A percentile compares a stretch with the other conserved stretches of the same genome.
Evolutionary conservation across 92 coral and sea anemone species (phyloP).

Genomic region (Epizoanthus illoricatus): DNA sequence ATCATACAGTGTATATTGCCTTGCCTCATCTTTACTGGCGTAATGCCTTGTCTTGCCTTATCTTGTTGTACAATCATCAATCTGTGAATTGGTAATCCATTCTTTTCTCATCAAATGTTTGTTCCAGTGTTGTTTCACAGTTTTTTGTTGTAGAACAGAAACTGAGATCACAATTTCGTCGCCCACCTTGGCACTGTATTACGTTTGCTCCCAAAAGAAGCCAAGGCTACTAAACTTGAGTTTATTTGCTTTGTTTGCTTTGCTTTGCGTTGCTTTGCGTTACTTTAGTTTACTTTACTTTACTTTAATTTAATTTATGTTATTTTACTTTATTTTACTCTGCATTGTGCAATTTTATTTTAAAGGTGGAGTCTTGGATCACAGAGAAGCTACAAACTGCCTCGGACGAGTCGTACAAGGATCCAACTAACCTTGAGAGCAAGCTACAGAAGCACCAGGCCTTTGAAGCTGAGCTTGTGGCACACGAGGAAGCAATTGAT

Average conservation of each 20-base stretch:
- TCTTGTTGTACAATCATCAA: not conserved
- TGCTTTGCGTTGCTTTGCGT: not conserved
- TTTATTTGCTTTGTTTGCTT: not conserved
- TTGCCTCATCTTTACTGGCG: no score
- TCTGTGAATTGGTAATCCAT: no score
- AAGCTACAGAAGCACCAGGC: constrained; percentile 89
- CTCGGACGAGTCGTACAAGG: constrained; percentile 87
- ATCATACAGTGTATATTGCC: no score
- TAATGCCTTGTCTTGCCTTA: not conserved
- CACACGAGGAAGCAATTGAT: constrained; percentile 80
- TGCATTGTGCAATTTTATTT: not conserved
- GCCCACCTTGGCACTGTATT: no score
- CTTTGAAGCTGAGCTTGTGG: constrained; percentile 91
- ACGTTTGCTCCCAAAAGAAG: no score
- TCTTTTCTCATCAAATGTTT: no score
- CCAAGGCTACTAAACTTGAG: no score
- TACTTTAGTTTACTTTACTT: not conserved
- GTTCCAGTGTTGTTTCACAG: no score
- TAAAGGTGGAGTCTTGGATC: constrained; percentile 88
- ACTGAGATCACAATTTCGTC: no score
- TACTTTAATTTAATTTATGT: not conserved
- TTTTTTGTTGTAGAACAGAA: no score
- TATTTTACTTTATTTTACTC: not conserved
- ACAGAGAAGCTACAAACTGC: constrained; percentile 94
- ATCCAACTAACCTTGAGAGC: constrained; percentile 90